Base-by-base conservation (phyloP, 2,113 vertebrate species). In the Hoplias malabaricus region DNA sequence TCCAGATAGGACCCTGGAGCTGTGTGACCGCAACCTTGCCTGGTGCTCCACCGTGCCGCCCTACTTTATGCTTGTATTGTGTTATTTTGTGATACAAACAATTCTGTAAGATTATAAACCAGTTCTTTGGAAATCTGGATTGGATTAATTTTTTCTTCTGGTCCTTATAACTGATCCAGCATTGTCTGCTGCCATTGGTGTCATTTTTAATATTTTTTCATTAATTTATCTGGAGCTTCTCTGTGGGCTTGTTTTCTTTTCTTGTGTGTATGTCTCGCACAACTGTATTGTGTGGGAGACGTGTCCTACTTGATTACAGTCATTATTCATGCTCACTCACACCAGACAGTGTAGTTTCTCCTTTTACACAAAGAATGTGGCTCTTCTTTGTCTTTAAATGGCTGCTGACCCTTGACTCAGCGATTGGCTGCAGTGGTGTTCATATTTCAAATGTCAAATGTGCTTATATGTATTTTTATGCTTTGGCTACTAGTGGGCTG, bases 271-370 rank as follows among this genome's bases (percentile, higher is more conserved):
- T 19, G 61, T 53, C 48, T 53, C 21, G 4, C 48, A 1, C 48
- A 53, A 21, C 48, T 53, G 48, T 53, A 4, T 23, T 23, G 48
- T 21, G 48, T 53, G 48, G 48, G 48, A 53, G 48, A 53, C 23
- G n/a, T 53, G 48, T 68, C 65, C 25, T 38, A 34, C 53, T 69
- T 61, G 43, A 68, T 77, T 43, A 77, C n/a, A 38, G 63, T n/a
- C 38, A 69, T 78, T 38, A 66, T 67, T 75, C 40, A 65, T 56
- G 21, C 40, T 71, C 56, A 53, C 69, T 53, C 57, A 19, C 16
- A 67, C 33, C 43, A 46, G 21, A 25, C 29, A 7, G n/a, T 25
- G 38, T 67, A 36, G 34, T 62, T 19, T 48, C 29, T 48, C 69
- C 56, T 38, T 70, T 2, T 38, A 25, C 10, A 70, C 31, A 61